A percentile compares a stretch with the other conserved stretches of the same genome.
Conservation (phyloP, 2,113 vertebrate genomes). For the Cichladusa arquata region DNA sequence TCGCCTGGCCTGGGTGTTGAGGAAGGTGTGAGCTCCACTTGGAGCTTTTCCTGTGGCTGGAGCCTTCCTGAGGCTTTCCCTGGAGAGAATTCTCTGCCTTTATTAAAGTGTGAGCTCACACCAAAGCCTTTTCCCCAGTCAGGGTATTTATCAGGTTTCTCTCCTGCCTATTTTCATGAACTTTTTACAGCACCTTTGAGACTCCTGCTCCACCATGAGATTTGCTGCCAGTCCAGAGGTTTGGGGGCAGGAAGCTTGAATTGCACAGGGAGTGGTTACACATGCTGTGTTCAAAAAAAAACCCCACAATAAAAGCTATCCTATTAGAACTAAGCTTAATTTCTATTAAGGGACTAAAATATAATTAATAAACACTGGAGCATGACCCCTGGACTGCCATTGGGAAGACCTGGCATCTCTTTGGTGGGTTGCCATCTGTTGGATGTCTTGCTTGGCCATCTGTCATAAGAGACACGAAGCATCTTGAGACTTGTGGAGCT, state of each 20-base stretch:
- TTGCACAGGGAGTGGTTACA: background rate
- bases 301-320: background rate
- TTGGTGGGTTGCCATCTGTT: background rate
- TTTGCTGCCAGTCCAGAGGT: background rate
- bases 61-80: background rate
- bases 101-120: constrained; percentile 19
- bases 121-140: background rate
- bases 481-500: background rate
- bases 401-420: background rate
- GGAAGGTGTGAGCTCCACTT: constrained; percentile 32
- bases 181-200: background rate
- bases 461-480: background rate
- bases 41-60: background rate
- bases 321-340: background rate
- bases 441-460: constrained; percentile 12
- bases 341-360: background rate
- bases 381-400: background rate
- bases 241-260: background rate
- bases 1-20: fast-evolving
- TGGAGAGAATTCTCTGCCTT: background rate
- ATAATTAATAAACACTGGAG: background rate
- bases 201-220: background rate
- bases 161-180: background rate
- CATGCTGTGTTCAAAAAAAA: background rate
- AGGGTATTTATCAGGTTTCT: background rate